Conservation (phyloP, 2,113 vertebrate genomes). For the Ictidomys tridecemlineatus region DNA sequence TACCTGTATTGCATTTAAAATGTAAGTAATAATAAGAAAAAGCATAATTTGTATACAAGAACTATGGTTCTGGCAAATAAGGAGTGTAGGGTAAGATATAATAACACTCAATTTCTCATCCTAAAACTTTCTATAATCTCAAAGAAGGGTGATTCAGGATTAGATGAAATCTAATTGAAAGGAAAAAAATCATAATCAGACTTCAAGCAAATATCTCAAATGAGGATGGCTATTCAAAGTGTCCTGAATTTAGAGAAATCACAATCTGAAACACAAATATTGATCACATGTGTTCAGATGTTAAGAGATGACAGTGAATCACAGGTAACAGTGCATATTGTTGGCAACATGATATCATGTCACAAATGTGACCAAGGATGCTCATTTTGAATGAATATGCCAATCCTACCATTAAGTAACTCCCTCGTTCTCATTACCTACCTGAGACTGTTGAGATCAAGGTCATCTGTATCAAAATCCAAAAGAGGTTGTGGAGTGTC, state of each 20-base stretch:
- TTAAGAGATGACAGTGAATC: background rate
- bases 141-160: background rate
- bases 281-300: background rate
- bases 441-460: conserved; percentile 98
- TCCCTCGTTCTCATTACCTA: conserved; percentile 80
- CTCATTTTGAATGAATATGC: background rate
- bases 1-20: background rate
- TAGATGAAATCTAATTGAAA: conserved; percentile 9
- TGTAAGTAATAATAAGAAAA: background rate
- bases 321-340: background rate
- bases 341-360: background rate
- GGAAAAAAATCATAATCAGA: background rate
- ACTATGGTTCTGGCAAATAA: conserved; percentile 16
- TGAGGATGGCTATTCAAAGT: background rate
- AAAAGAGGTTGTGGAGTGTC: conserved; percentile 97
- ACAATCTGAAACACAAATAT: background rate
- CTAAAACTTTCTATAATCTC: background rate
- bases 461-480: conserved; percentile 97
- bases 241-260: background rate
- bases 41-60: background rate
- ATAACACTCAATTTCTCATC: background rate
- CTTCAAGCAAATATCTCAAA: background rate
- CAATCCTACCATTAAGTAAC: background rate
- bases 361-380: background rate
- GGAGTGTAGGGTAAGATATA: background rate